Base-by-base conservation (phyloP, 2,797 vertebrate species). In the Sebastes umbrosus region DNA sequence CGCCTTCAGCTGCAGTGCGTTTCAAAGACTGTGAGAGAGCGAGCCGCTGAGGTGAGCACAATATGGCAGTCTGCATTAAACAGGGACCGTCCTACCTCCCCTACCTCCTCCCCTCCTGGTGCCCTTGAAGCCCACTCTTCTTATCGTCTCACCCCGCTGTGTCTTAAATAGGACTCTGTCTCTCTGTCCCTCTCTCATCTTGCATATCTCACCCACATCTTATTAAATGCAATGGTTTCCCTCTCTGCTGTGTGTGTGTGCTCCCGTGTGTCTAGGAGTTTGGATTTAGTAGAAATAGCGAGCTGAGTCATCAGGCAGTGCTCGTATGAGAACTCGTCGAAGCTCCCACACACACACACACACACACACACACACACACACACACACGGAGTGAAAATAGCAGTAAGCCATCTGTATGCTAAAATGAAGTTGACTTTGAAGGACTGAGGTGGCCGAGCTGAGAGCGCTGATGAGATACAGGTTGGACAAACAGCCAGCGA, bases 391-490 rank as follows among this genome's bases (percentile, higher is more conserved):
- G 69, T 59, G 65, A 79, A 86, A 50, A 82, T 86, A 85, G 52
- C 66, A 80, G 73, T 20, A 43, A 83, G 81, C 82, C 62, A 83
- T 87, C 89, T 91, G 83, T 89, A 88, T 90, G 90, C 85, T 87
- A 93, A 92, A 93, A 90, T 84, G 82, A 91, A 90, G 89, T 54
- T 87, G 92, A 94, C 91, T 93, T 93, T 92, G 89, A 93, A 84
- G 78, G 87, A 75, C 64, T 36, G 76, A 57, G 71, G 74, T 46
- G 83, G 81, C 76, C 29, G 55, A 22, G 73, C 83, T 75, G 85
- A 91, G 90, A 87, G 82, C 67, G 3, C 69, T 93, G 91, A 93
- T 92, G 93, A 93, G 91, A 95, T 87, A 83, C 88, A 87, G 83
- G 86, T 80, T 84, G 84, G 84, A 91, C 77, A 88, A 90, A 87